Conservation (phyloP, 2,888 invertebrate species). For the Graphium colonna region DNA sequence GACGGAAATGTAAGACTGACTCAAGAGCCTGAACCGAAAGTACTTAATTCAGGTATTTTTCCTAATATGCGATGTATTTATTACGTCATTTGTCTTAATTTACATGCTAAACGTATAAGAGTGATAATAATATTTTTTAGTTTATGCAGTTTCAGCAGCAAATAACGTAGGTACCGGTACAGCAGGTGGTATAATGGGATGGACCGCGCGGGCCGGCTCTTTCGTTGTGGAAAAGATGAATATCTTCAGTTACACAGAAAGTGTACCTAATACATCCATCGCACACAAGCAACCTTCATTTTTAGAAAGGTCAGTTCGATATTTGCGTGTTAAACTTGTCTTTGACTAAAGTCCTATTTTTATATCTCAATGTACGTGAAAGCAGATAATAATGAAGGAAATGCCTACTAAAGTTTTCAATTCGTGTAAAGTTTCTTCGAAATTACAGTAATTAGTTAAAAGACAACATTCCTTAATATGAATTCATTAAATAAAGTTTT, state of each 20-base stretch:
- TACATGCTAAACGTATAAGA: neutral
- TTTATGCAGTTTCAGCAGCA: constrained; percentile 10
- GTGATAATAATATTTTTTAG: too few species aligned
- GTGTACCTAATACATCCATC: constrained; percentile 63
- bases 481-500: constrained; percentile 32
- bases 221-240: constrained; percentile 91
- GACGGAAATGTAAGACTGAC: constrained; percentile 77
- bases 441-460: too few species aligned
- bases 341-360: neutral
- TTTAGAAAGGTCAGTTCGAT: constrained; percentile 60
- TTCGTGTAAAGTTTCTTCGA: too few species aligned
- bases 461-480: too few species aligned
- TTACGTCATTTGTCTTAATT: neutral
- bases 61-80: neutral
- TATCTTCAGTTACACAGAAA: constrained; percentile 73
- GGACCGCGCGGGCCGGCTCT: constrained; percentile 90
- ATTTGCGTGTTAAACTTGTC: neutral
- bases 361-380: neutral
- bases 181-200: constrained; percentile 82
- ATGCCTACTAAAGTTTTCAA: constrained; percentile 1
- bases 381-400: neutral
- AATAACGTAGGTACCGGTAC: constrained; percentile 47
- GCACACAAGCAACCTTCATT: constrained; percentile 75
- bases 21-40: constrained; percentile 60
- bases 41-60: constrained; percentile 50